Percentiles rank a stretch among this genome's conserved stretches.
Conservation (phyloP, 2,888 invertebrate species). For the Metacarcinus magister region DNA sequence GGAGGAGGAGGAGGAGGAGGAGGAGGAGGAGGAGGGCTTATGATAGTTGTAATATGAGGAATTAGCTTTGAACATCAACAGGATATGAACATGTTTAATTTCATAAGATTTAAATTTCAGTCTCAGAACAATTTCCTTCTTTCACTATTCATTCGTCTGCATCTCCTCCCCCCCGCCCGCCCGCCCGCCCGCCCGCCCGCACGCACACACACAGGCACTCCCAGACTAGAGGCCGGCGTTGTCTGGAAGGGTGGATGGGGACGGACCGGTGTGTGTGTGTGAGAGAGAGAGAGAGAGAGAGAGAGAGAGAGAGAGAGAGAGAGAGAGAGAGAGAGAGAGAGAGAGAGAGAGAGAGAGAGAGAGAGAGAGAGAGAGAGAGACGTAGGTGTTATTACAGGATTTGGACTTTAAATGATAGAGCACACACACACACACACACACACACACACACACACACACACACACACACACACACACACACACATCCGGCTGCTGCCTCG, state of each 20-base stretch:
- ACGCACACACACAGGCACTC: too few species aligned
- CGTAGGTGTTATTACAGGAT: not conserved
- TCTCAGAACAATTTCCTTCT: not conserved
- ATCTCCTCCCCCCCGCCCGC: not conserved
- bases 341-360: not conserved
- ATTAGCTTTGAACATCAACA: not conserved
- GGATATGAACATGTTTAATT: not conserved
- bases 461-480: not conserved
- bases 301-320: not conserved
- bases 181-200: too few species aligned
- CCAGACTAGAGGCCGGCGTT: too few species aligned
- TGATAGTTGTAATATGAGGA: not conserved
- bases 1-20: not conserved
- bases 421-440: conserved; percentile 19
- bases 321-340: not conserved
- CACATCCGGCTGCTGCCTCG: too few species aligned
- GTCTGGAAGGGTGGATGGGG: too few species aligned
- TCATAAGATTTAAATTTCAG: not conserved
- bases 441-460: conserved; percentile 26
- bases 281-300: not conserved
- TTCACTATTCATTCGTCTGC: not conserved
- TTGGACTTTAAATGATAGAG: not conserved
- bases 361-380: not conserved
- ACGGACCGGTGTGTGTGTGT: too few species aligned
- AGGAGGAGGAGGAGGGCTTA: not conserved